Base-by-base conservation (phyloP, 2,888 invertebrate species). In the Limnephilus lunatus region DNA sequence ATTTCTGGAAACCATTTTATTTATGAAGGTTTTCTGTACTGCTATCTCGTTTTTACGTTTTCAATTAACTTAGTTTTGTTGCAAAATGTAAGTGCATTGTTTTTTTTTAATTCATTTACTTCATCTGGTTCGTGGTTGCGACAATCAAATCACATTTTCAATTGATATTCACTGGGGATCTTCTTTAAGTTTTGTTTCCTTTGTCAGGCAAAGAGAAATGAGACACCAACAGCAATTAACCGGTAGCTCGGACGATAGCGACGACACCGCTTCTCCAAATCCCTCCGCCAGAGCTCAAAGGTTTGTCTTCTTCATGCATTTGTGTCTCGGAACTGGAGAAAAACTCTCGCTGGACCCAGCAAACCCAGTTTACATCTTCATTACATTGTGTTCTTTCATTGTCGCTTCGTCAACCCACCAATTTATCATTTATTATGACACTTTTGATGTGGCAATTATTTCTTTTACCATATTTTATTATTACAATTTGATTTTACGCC, bases 151-250 rank as follows among this genome's bases (percentile, higher is more conserved):
- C 68, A n/a, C 19, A 25, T 32, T 85, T 85, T 85, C 39, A 32
- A 19, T 85, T 85, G 35, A 35, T 25, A 25, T 68, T 68, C 68
- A 25, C 25, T 68, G 25, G 68, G 68, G 68, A 68, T 68, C 25
- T 68, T 68, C 68, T 68, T 68, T 68, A 68, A 68, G 68, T 68
- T n/a, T 32, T 85, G 85, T 85, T 35, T 35, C 32, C 44, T 94
- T 94, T 95, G 95, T 90, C 95, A 98, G 98, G 94, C 98, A 98
- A 95, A 97, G 98, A 93, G 98, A 98, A 95, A 97, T 98, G 95
- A 97, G 98, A 81, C 98, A 98, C 94, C 96, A 96, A 92, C 96
- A 96, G 94, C 96, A 96, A 83, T 95, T 96, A 35, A 95, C 96
- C n/a, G 95, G 96, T 7, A 96, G 96, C 87, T 96, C 96, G 0